phyloP scores from a whole-genome alignment of 2,113 vertebrate genomes.

The Empidonax alnorum region DNA sequence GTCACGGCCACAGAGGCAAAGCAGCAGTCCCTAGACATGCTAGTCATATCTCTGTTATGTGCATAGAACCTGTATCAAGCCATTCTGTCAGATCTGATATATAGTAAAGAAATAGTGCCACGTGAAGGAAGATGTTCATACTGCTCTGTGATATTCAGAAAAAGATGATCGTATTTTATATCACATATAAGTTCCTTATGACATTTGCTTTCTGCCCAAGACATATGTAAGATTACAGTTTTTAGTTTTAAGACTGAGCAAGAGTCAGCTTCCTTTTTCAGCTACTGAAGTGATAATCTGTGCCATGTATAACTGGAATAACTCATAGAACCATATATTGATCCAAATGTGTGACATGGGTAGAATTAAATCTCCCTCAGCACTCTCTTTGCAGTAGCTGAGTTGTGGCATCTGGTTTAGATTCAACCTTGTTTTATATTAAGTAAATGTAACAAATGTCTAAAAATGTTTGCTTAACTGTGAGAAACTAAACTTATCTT shows the following conservation, averaged over 20 bases:
- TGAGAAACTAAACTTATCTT: background rate
- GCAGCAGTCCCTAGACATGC: background rate
- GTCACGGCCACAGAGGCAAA: background rate
- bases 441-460: background rate
- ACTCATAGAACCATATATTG: background rate
- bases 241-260: background rate
- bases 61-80: background rate
- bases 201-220: background rate
- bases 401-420: background rate
- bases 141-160: background rate
- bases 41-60: background rate
- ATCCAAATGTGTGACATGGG: background rate
- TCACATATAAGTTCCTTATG: background rate
- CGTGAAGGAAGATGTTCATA: slow-evolving; percentile 17
- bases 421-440: background rate
- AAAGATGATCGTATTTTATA: background rate
- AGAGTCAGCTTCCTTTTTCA: background rate
- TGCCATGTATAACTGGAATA: background rate
- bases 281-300: background rate
- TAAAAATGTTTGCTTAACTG: background rate
- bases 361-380: background rate
- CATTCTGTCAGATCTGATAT: background rate
- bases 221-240: background rate
- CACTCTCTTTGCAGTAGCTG: background rate
- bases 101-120: background rate